Conservation (phyloP, 30 jellyfish, hydroid and myxozoan genomes). For the Nemopilema nomurai region DNA sequence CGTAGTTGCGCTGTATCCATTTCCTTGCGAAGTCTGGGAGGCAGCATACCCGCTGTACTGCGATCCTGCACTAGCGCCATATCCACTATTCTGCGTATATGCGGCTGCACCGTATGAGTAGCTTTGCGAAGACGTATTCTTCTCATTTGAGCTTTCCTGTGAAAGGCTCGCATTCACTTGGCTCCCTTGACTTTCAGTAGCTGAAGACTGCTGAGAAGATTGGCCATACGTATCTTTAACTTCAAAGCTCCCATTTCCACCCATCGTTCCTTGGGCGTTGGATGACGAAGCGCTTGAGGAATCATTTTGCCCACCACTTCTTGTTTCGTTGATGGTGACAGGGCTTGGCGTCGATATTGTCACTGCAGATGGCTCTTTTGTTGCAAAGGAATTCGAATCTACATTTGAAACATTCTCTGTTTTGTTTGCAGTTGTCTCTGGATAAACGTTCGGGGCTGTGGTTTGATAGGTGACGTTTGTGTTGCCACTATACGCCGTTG, state of each 20-base stretch:
- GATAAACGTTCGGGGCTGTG: neutral
- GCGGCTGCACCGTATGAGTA: neutral
- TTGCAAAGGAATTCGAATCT: neutral
- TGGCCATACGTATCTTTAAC: too few species aligned
- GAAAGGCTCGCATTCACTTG: too few species aligned
- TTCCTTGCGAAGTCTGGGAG: neutral
- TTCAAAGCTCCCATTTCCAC: too few species aligned
- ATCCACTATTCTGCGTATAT: neutral
- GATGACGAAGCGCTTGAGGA: neutral
- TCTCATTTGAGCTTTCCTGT: too few species aligned
- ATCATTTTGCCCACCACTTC: conserved; percentile 25
- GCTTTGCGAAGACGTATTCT: neutral
- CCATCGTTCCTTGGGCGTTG: neutral
- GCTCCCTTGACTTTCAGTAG: too few species aligned
- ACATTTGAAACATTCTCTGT: neutral
- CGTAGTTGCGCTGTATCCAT: neutral
- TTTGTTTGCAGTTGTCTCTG: neutral
- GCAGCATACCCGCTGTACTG: neutral
- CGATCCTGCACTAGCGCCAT: neutral
- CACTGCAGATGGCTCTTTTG: neutral
- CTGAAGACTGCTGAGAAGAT: too few species aligned
- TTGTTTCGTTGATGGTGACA: conserved; percentile 26
- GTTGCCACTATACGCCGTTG: neutral
- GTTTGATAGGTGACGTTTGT: neutral
- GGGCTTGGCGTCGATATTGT: neutral